Evolutionary conservation across 2,888 invertebrate genomes (phyloP).

Genomic region (Himalopsyche anomala): DNA sequence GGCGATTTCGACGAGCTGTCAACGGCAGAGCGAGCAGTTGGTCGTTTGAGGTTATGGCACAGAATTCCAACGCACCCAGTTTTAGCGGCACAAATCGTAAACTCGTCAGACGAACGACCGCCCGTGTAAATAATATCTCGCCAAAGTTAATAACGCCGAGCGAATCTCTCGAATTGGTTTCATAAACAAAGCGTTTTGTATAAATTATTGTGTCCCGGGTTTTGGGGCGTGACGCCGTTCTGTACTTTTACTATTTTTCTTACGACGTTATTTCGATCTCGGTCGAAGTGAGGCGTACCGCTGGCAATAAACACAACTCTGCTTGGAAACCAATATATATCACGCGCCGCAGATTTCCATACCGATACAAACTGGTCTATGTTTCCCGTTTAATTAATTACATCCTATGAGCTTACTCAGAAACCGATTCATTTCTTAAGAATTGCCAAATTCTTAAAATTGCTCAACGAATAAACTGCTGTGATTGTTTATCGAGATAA

Average conservation of each 20-base stretch:
- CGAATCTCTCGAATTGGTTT: constrained; percentile 51
- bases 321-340: constrained; percentile 20
- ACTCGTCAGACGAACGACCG: constrained; percentile 31
- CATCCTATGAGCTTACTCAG: neutral
- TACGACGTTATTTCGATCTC: constrained; percentile 29
- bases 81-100: constrained; percentile 47
- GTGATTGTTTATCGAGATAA: too few relatives aligned
- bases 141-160: constrained; percentile 44
- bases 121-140: constrained; percentile 27
- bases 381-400: neutral
- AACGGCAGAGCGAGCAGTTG: constrained; percentile 45
- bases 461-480: too few relatives aligned
- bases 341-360: neutral
- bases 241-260: constrained; percentile 29
- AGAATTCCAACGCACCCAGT: constrained; percentile 58
- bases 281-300: constrained; percentile 26
- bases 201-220: constrained; percentile 47
- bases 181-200: constrained; percentile 55
- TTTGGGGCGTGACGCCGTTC: constrained; percentile 58
- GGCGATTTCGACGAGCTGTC: constrained; percentile 46
- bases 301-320: constrained; percentile 20
- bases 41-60: constrained; percentile 56
- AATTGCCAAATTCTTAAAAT: too few relatives aligned
- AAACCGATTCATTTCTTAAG: too few relatives aligned
- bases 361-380: neutral